Percentiles rank a stretch among this genome's conserved stretches.
phyloP scores from a whole-genome alignment of 1,140 invertebrate species.

The Drosophila truncata region DNA sequence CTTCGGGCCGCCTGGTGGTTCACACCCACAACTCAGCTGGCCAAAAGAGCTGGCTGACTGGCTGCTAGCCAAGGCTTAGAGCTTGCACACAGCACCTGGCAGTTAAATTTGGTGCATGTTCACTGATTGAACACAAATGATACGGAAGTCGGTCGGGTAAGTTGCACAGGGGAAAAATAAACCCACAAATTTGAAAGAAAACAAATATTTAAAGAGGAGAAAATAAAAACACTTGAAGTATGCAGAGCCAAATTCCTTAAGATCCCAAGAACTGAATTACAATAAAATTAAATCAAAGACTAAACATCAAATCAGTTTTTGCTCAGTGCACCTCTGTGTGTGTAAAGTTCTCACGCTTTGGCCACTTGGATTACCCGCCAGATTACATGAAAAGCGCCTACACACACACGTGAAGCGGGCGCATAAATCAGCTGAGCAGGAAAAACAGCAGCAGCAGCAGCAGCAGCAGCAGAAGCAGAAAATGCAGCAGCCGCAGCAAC shows the following conservation, averaged over 20 bases:
- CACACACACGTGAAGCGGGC: constrained; percentile 61
- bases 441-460: constrained; percentile 24
- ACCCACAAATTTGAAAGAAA: background rate
- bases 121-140: constrained; percentile 82
- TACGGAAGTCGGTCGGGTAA: constrained; percentile 74
- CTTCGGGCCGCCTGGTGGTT: constrained; percentile 48
- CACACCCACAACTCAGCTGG: constrained; percentile 62
- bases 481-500: constrained; percentile 5
- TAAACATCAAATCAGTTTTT: background rate
- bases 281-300: background rate
- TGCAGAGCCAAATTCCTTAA: background rate
- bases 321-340: constrained; percentile 35
- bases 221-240: background rate
- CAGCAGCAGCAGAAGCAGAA: constrained; percentile 10
- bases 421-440: constrained; percentile 73
- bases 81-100: constrained; percentile 64
- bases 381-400: constrained; percentile 82
- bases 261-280: no score
- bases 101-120: constrained; percentile 81
- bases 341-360: constrained; percentile 82
- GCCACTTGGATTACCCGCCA: constrained; percentile 81
- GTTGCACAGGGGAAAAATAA: background rate
- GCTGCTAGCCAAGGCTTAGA: constrained; percentile 14
- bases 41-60: constrained; percentile 13
- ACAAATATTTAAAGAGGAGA: background rate